Base-by-base conservation (phyloP, 2,888 invertebrate species). In the Suillia variegata region DNA sequence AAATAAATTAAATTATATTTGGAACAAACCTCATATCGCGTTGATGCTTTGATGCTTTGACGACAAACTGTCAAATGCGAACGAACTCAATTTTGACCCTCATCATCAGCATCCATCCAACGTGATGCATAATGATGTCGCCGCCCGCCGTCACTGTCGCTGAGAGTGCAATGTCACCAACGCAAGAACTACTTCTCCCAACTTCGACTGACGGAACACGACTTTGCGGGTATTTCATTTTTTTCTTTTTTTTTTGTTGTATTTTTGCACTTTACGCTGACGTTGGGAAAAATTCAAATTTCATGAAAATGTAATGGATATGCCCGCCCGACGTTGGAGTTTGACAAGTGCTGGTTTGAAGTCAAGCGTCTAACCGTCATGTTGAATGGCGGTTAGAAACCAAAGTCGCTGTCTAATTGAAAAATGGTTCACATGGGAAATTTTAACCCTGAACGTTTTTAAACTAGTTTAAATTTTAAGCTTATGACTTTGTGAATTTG, bases 1-100 rank as follows among this genome's bases (percentile, higher is more conserved):
- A 60, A 54, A 2, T 60, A 53, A 52, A 60, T 60, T 60, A 60
- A 60, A 60, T 60, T 60, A 50, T 17, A 17, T n/a, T 17, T n/a
- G 50, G 10, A 26, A 26, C 5, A 26, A 26, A 26, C 10, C 26
- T 26, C 26, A 26, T 10, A 6, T 10, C 10, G 26, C 45, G 3
- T 6, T 13, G 45, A 20, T 20, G 45, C 18, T 20, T 13, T 18
- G 45, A 45, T 38, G 38, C 38, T 45, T 17, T 38, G 51, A 15
- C 45, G 49, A 42, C 21, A 33, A 38, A 31, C 48, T 26, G 31
- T 55, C 59, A 52, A 24, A 34, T 33, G 56, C 33, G 38, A 45
- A 20, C 26, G 42, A 51, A 52, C 56, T 31, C 2, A 24, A 26
- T 38, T 52, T 60, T 56, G 60, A 60, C 60, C 60, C 56, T 60